Evolutionary conservation across 2,113 vertebrate genomes (phyloP).

Genomic region (Penelope pileata): DNA sequence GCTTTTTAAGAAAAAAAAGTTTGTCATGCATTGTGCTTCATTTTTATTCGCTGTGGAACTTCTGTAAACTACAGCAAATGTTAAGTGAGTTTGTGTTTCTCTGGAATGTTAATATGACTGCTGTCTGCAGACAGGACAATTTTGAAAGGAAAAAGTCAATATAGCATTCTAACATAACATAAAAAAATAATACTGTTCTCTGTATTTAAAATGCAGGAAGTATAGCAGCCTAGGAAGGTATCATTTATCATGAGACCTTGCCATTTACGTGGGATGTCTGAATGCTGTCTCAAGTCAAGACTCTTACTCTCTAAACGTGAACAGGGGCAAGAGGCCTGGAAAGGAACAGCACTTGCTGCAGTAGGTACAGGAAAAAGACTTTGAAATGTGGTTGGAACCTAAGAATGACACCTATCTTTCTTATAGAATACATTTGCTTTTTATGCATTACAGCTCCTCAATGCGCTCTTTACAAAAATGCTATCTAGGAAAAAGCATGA

Average conservation of each 20-base stretch:
- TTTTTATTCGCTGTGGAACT: conserved; percentile 64
- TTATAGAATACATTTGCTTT: neutral
- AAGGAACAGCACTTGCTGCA: neutral
- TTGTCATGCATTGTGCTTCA: conserved; percentile 40
- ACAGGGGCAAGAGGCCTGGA: neutral
- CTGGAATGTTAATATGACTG: conserved; percentile 46
- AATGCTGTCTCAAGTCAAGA: neutral
- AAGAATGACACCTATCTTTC: neutral
- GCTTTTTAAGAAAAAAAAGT: conserved; percentile 56
- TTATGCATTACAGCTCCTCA: neutral
- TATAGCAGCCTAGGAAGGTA: neutral
- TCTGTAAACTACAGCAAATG: conserved; percentile 65
- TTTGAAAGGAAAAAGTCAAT: conserved; percentile 61
- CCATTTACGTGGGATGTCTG: neutral
- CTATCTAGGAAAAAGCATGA: neutral
- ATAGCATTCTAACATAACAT: conserved; percentile 2
- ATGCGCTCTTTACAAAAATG: neutral
- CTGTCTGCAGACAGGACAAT: conserved; percentile 1
- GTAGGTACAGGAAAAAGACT: neutral
- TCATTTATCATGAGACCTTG: neutral
- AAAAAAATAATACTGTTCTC: conserved; percentile 19
- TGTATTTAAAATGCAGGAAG: neutral
- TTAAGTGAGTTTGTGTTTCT: conserved; percentile 45
- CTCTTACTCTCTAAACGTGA: neutral
- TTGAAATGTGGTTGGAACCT: neutral